Evolutionary conservation across 2,888 invertebrate genomes (phyloP), one percentile per base, ranked within the genome.

Genomic region (Crepidodera aurea): DNA sequence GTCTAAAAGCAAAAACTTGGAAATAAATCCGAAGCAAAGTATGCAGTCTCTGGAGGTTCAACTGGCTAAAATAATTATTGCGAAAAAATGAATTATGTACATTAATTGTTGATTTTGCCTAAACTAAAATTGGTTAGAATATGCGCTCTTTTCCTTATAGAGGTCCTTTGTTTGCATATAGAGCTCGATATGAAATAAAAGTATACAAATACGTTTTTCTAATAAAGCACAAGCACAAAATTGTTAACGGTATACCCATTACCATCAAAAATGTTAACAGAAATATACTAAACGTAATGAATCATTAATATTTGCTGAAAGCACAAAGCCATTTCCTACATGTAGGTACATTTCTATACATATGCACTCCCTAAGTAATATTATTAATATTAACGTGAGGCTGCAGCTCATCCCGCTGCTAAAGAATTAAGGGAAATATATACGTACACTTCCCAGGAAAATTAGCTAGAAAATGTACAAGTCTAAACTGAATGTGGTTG

Each of bases 241-340:
- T 22, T 22, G 22, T 22, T 22, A 22, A 22, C 6, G 6, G 2
- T 29, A 13, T 37, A 12, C 2, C 37, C 12, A 13, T 37, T 37
- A 37, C 1, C 5, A 2, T 13, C 3, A 2, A 13, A 13, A 37
- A 37, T 37, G 3, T 37, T 13, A 37, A 5, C 5, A 13, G 13
- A 37, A 15, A 37, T 10, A n/a, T 3, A 13, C 37, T 2, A 37
- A n/a, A 22, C n/a, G 22, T 13, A 19, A 29, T 29, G 27, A 12
- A 48, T 48, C 27, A 48, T 25, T 27, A 48, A 48, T 48, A 27
- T 27, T 48, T 12, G 27, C 27, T 48, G 27, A 48, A 48, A 48
- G 48, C 48, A 48, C 48, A 48, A 48, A 48, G 27, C 48, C 48
- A 27, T 48, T 48, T 48, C 48, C 48, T 27, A 27, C 27, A 27